Percentiles rank a stretch among this genome's conserved stretches.
These are phyloP conservation scores for Agonopterix alstromeriana DNA, from an alignment of 2,888 invertebrate genomes.

Conservation along the genomic window DNA sequence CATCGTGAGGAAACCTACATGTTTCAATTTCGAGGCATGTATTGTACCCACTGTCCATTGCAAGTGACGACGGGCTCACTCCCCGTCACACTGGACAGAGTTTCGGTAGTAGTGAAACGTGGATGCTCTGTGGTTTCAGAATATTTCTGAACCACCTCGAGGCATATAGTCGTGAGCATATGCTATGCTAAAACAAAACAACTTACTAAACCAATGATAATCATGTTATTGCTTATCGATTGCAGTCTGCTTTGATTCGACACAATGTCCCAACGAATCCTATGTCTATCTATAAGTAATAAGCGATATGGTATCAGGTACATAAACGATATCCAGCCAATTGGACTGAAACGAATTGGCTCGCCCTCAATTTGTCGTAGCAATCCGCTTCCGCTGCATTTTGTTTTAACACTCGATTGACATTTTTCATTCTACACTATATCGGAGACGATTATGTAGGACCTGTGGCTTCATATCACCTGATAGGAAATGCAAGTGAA, in stretches of 20 bases:
- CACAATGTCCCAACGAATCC: conserved; percentile 26
- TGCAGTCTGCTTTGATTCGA: conserved; percentile 35
- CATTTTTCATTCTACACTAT: conserved; percentile 28
- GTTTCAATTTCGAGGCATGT: too few relatives aligned
- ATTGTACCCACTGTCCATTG: too few relatives aligned
- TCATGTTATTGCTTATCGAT: conserved; percentile 4
- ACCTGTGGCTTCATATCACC: background rate
- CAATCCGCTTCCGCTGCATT: conserved; percentile 61
- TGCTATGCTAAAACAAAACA: background rate
- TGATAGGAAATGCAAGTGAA: too few relatives aligned
- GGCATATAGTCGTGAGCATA: too few relatives aligned
- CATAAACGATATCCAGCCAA: conserved; percentile 71
- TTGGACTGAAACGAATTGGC: conserved; percentile 75
- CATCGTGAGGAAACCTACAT: too few relatives aligned
- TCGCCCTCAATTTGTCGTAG: conserved; percentile 68
- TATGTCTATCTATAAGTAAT: conserved; percentile 33
- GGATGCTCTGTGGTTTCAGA: too few relatives aligned
- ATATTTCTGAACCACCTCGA: too few relatives aligned
- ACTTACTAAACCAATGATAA: background rate
- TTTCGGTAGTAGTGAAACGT: too few relatives aligned
- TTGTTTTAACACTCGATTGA: conserved; percentile 49
- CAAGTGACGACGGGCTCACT: too few relatives aligned
- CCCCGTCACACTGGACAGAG: too few relatives aligned
- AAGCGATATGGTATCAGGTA: conserved; percentile 51
- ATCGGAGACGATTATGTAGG: background rate